These are phyloP conservation scores for Zaprionus ornatus DNA, from an alignment of 1,140 invertebrate species.

Conservation along the genomic window DNA sequence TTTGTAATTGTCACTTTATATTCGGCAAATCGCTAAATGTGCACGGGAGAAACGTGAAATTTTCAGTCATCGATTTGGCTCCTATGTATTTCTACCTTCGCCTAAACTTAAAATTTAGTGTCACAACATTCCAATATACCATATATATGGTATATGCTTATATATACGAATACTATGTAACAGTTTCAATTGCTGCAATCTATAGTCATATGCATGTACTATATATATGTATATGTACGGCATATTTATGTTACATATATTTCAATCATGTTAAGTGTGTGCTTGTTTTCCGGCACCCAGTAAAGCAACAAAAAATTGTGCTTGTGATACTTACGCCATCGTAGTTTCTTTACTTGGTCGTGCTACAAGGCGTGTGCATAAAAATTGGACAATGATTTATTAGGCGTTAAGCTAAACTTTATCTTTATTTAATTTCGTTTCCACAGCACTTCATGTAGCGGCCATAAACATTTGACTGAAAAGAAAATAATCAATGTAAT, in stretches of 20 bases:
- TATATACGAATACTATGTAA: not conserved
- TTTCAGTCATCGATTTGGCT: constrained; percentile 60
- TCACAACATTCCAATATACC: too few species aligned
- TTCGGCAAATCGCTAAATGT: constrained; percentile 70
- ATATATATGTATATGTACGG: constrained; percentile 4
- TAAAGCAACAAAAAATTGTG: constrained; percentile 50
- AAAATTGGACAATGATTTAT: constrained; percentile 82
- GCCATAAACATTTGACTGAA: constrained; percentile 54
- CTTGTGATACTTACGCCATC: constrained; percentile 2
- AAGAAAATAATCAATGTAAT: too few species aligned
- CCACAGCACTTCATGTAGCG: constrained; percentile 35
- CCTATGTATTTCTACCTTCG: constrained; percentile 23
- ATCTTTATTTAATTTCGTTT: constrained; percentile 80
- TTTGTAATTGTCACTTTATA: constrained; percentile 8
- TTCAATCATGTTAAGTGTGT: constrained; percentile 80
- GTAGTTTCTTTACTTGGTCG: constrained; percentile 4
- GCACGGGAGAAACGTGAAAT: constrained; percentile 79
- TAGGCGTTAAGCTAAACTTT: constrained; percentile 80
- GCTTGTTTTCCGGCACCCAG: constrained; percentile 67
- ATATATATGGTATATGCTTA: not conserved
- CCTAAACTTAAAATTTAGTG: constrained; percentile 4
- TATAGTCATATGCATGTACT: not conserved
- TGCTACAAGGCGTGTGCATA: constrained; percentile 40
- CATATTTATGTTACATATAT: constrained; percentile 69
- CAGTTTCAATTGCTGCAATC: too few species aligned